These are phyloP conservation scores for Xylocopa sonorina DNA, from an alignment of 1,140 invertebrate genomes.

Conservation along the genomic window DNA sequence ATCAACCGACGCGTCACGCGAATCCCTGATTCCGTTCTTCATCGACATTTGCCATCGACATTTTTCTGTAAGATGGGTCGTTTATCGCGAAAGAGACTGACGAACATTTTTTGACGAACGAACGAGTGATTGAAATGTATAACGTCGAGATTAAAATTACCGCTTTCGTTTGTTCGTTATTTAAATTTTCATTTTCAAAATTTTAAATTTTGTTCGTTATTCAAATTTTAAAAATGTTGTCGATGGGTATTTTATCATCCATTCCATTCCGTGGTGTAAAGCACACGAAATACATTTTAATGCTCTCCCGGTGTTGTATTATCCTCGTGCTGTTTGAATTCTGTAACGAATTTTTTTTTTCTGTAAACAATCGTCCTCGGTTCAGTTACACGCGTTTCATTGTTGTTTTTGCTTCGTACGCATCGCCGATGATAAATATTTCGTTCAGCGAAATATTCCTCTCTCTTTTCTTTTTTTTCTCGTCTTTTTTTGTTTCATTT, in stretches of 20 bases:
- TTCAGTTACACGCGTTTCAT: neutral
- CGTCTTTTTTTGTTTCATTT: neutral
- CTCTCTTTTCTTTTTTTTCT: neutral
- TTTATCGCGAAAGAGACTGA: too few relatives aligned
- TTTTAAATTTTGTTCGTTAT: neutral
- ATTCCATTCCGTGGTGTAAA: neutral
- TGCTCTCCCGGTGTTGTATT: neutral
- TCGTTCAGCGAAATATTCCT: too few relatives aligned
- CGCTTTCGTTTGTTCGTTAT: neutral
- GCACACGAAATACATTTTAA: neutral
- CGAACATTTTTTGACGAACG: neutral
- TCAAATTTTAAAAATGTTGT: neutral
- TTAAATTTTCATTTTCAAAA: neutral
- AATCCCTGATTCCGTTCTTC: neutral
- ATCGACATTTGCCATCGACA: neutral
- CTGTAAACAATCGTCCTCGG: neutral
- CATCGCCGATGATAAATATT: neutral
- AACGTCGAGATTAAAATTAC: slow-evolving; percentile 2
- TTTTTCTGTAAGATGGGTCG: neutral
- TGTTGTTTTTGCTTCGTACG: neutral
- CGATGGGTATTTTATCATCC: neutral
- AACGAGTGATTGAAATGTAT: neutral
- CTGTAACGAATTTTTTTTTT: neutral
- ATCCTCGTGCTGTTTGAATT: neutral
- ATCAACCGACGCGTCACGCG: slow-evolving; percentile 20